Evolutionary conservation across 2,888 invertebrate genomes (phyloP).

Genomic region (Cheilosia impressa): DNA sequence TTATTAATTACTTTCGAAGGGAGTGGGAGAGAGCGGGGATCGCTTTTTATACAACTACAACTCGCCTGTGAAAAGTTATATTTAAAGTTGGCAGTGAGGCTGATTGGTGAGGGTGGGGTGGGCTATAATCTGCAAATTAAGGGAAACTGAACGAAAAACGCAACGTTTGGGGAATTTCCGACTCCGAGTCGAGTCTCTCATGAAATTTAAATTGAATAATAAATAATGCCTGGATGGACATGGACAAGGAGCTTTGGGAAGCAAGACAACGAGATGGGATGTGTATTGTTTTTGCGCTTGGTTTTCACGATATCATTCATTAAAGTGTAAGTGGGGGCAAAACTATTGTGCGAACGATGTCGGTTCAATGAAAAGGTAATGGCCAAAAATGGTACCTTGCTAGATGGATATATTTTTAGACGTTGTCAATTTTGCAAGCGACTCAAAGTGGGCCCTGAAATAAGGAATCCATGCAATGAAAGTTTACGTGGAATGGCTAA

Average conservation of each 20-base stretch:
- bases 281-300: constrained; percentile 8
- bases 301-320: constrained; percentile 23
- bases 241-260: not conserved
- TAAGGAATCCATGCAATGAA: too few relatives aligned
- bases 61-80: constrained; percentile 34
- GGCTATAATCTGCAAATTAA: constrained; percentile 27
- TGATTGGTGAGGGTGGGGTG: not conserved
- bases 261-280: constrained; percentile 6
- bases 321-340: constrained; percentile 2
- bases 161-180: constrained; percentile 27
- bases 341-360: too few relatives aligned
- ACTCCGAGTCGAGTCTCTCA: not conserved
- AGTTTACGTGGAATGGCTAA: too few relatives aligned
- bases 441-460: too few relatives aligned
- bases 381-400: too few relatives aligned
- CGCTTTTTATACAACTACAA: constrained; percentile 10
- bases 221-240: constrained; percentile 9
- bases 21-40: not conserved
- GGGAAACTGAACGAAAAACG: constrained; percentile 21
- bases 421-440: too few relatives aligned
- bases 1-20: constrained; percentile 67
- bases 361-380: too few relatives aligned
- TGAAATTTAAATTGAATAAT: constrained; percentile 59
- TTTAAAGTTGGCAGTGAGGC: constrained; percentile 21
- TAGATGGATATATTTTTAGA: too few relatives aligned